These are phyloP conservation scores for Dinocampus coccinellae DNA, from an alignment of 2,888 invertebrate genomes.

Conservation along the genomic window DNA sequence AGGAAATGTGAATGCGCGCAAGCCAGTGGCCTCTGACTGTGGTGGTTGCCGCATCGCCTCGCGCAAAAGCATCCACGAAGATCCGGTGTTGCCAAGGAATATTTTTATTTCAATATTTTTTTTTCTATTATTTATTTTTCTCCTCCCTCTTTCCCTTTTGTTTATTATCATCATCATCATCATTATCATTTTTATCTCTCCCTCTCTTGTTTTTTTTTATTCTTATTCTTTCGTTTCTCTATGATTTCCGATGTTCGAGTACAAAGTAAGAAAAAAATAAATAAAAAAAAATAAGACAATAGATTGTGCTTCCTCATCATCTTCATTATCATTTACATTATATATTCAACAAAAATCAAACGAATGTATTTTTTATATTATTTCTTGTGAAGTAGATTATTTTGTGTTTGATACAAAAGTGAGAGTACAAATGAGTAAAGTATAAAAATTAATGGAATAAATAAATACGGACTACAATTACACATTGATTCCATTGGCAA, in stretches of 20 bases:
- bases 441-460: too few relatives aligned
- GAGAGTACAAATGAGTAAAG: not conserved
- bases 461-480: too few relatives aligned
- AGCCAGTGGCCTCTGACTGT: not conserved
- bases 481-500: conserved; percentile 20
- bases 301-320: not conserved
- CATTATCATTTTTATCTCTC: not conserved
- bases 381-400: too few relatives aligned
- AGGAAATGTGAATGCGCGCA: conserved; percentile 36
- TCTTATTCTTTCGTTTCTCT: not conserved
- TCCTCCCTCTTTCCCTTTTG: not conserved
- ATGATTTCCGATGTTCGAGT: not conserved
- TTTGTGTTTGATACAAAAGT: too few relatives aligned
- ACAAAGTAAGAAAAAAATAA: too few relatives aligned
- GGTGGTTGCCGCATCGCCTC: not conserved
- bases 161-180: not conserved
- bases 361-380: too few relatives aligned
- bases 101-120: not conserved
- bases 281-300: too few relatives aligned
- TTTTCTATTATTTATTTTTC: not conserved
- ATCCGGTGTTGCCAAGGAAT: conserved; percentile 14
- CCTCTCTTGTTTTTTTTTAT: too few relatives aligned
- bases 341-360: not conserved
- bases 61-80: not conserved
- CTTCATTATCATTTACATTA: not conserved